phyloP scores from a whole-genome alignment of 2,797 vertebrate genomes.

The Alcedo atthis region DNA sequence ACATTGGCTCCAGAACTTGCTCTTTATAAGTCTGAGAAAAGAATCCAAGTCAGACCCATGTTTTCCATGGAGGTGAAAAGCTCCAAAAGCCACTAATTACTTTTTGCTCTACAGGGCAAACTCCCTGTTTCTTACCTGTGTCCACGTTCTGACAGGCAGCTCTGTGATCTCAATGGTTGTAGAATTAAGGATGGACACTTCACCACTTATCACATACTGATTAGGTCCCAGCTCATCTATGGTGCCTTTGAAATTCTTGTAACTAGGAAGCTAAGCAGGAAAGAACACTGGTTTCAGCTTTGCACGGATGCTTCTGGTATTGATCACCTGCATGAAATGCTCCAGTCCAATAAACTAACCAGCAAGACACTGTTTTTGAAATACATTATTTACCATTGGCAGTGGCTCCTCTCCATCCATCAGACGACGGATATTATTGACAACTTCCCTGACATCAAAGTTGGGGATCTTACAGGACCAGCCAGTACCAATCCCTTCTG shows the following conservation, averaged over 20 bases:
- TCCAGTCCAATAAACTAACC: not conserved
- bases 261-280: constrained; percentile 88
- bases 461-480: constrained; percentile 97
- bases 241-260: constrained; percentile 94
- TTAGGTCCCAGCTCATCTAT: constrained; percentile 89
- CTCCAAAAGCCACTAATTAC: not conserved
- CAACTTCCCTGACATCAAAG: constrained; percentile 89
- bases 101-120: not conserved
- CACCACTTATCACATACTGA: constrained; percentile 90
- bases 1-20: constrained; percentile 93
- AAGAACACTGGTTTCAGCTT: not conserved
- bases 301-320: not conserved
- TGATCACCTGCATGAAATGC: not conserved
- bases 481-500: constrained; percentile 96
- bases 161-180: constrained; percentile 97
- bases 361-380: not conserved
- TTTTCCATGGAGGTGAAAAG: not conserved
- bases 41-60: not conserved
- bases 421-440: constrained; percentile 90
- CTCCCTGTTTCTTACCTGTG: constrained; percentile 82
- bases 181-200: constrained; percentile 91
- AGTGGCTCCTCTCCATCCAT: constrained; percentile 89
- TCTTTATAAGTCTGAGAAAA: constrained; percentile 90
- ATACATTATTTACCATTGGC: constrained; percentile 85
- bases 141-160: constrained; percentile 94